Conservation (phyloP, 2,113 vertebrate genomes). For the Crotalus tigris region DNA sequence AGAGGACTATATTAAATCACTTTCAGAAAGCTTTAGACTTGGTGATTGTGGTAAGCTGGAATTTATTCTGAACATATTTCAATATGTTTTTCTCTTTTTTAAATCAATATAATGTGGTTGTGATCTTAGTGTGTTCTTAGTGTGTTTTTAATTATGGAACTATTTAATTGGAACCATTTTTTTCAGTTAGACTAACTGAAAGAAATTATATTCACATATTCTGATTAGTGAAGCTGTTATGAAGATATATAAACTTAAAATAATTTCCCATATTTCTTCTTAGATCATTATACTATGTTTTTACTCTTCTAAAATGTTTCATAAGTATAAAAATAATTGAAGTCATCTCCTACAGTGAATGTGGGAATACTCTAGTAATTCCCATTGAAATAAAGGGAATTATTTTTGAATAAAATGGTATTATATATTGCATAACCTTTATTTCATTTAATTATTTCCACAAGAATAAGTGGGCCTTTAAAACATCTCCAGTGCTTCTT, state of each 20-base stretch:
- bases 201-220: slow-evolving; percentile 24
- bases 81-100: slow-evolving; percentile 1
- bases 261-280: neutral
- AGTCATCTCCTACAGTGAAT: neutral
- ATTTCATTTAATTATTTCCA: neutral
- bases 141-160: slow-evolving; percentile 39
- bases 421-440: neutral
- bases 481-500: neutral
- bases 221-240: slow-evolving; percentile 46
- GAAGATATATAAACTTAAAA: neutral
- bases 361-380: neutral
- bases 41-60: slow-evolving; percentile 86
- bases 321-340: neutral
- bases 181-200: slow-evolving; percentile 25
- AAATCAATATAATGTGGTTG: slow-evolving; percentile 31
- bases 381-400: neutral
- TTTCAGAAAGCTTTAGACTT: slow-evolving; percentile 81
- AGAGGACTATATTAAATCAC: slow-evolving; percentile 76
- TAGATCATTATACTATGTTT: neutral
- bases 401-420: neutral
- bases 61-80: slow-evolving; percentile 34
- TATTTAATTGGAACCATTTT: slow-evolving; percentile 47
- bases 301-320: slow-evolving; percentile 6
- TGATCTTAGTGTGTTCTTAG: slow-evolving; percentile 39
- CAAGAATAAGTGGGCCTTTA: neutral